phyloP scores from a whole-genome alignment of 2,888 invertebrate genomes.

The Eupithecia centaureata region DNA sequence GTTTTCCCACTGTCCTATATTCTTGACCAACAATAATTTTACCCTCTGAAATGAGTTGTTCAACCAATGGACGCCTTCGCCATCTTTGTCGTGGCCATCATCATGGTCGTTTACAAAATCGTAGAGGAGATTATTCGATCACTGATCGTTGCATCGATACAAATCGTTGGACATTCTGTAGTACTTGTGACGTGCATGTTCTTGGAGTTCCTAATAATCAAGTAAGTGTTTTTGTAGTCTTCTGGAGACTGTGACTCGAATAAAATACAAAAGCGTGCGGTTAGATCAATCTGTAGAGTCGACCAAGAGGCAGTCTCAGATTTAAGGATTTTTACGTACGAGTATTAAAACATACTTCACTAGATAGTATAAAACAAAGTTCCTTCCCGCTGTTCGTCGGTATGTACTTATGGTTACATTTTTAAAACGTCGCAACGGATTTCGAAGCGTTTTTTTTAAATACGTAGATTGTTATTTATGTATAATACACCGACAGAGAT shows the following conservation, averaged over 20 bases:
- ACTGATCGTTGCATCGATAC: conserved; percentile 39
- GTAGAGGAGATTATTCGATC: conserved; percentile 52
- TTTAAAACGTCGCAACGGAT: too few relatives aligned
- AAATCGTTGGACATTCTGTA: conserved; percentile 9
- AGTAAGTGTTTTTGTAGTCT: not conserved
- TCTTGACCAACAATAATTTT: not conserved
- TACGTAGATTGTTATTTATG: too few relatives aligned
- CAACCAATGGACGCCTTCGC: conserved; percentile 44
- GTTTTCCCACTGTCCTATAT: not conserved
- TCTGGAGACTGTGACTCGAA: conserved; percentile 7
- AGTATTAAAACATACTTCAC: too few relatives aligned
- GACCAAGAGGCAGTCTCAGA: too few relatives aligned
- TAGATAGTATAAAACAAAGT: too few relatives aligned
- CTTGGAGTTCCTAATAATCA: conserved; percentile 2
- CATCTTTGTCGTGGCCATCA: conserved; percentile 27
- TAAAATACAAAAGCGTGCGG: too few relatives aligned
- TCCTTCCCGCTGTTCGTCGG: too few relatives aligned
- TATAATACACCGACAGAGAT: too few relatives aligned
- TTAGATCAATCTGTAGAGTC: too few relatives aligned
- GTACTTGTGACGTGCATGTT: not conserved
- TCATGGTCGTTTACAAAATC: conserved; percentile 46
- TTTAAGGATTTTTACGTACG: too few relatives aligned
- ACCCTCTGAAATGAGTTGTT: not conserved
- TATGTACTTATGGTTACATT: too few relatives aligned
- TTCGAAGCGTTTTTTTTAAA: too few relatives aligned